These are phyloP conservation scores for Solenopsis fugax DNA, from an alignment of 1,140 invertebrate genomes.

Conservation along the genomic window DNA sequence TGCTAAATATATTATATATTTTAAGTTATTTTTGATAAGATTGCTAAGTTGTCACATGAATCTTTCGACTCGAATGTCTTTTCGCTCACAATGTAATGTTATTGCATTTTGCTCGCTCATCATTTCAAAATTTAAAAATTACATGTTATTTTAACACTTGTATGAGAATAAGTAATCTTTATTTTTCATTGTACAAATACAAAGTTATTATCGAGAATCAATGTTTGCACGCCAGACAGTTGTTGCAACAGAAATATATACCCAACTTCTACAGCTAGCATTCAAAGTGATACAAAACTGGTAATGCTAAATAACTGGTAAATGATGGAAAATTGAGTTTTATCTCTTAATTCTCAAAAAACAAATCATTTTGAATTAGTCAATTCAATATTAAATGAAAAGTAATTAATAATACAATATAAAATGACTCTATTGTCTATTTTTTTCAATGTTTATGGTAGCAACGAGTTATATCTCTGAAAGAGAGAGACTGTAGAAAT, in stretches of 20 bases:
- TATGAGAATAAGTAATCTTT: conserved; percentile 19
- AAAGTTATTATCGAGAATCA: background rate
- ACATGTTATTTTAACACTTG: background rate
- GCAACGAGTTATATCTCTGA: background rate
- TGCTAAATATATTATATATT: background rate
- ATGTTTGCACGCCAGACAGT: background rate
- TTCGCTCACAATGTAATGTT: background rate
- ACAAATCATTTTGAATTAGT: background rate
- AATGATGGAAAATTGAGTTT: background rate
- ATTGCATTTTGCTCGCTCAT: background rate
- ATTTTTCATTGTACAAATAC: background rate
- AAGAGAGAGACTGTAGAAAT: background rate
- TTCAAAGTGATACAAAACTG: background rate
- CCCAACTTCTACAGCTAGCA: too few relatives aligned
- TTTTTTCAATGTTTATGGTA: background rate
- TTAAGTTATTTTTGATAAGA: background rate
- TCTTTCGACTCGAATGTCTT: background rate
- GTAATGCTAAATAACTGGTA: background rate
- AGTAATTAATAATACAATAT: background rate
- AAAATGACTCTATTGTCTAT: background rate
- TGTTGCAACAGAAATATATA: background rate
- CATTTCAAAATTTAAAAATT: background rate
- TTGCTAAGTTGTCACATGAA: background rate
- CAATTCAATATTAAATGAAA: background rate
- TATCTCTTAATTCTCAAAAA: background rate